These are phyloP conservation scores for Carpatolechia fugitivella DNA, from an alignment of 2,888 invertebrate species.

Conservation along the genomic window DNA sequence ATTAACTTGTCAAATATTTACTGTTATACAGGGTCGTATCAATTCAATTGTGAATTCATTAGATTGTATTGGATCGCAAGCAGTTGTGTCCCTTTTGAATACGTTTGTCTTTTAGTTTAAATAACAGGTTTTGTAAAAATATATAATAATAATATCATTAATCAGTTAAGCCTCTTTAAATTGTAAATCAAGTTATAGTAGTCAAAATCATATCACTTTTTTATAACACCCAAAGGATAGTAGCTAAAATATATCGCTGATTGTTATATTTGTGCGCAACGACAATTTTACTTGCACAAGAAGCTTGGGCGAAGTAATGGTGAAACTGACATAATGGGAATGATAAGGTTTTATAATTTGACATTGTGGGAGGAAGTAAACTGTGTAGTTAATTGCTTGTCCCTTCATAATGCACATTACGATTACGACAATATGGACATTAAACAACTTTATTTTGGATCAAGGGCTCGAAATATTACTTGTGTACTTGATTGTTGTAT, in stretches of 20 bases:
- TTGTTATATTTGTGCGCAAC: conserved; percentile 8
- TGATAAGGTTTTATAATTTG: neutral
- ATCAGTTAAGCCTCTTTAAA: too few species aligned
- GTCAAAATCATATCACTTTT: too few species aligned
- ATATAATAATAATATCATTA: too few species aligned
- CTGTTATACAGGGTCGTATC: neutral
- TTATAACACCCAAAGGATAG: too few species aligned
- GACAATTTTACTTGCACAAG: conserved; percentile 14
- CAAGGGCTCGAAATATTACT: conserved; percentile 22
- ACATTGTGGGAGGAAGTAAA: conserved; percentile 24
- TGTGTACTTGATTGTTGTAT: neutral
- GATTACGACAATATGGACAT: conserved; percentile 21
- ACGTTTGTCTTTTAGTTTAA: too few species aligned
- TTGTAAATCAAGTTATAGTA: too few species aligned
- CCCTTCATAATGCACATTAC: conserved; percentile 14
- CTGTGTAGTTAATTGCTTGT: conserved; percentile 16
- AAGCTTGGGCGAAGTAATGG: neutral
- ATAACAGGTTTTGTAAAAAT: too few species aligned
- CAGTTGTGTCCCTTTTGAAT: too few species aligned
- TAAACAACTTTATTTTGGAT: conserved; percentile 19
- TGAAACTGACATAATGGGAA: neutral
- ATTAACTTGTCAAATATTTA: conserved; percentile 22
- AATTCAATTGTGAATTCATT: too few species aligned
- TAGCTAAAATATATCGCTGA: too few species aligned
- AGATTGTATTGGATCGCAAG: too few species aligned